Conservation (phyloP, 2,888 invertebrate genomes). For the Alsophila aescularia region DNA sequence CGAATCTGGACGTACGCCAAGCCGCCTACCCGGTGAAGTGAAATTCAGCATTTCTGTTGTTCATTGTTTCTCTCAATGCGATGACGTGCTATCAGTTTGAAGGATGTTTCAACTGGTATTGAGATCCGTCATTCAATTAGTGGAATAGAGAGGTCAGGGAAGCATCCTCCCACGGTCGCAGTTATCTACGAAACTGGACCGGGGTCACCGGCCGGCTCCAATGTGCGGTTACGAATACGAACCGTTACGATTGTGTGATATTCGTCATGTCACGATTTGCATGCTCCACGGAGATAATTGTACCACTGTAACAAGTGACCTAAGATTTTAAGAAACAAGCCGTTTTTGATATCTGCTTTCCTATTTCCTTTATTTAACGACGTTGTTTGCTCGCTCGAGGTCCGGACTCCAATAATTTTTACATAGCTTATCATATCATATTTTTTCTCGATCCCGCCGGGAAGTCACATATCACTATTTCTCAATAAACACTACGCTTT, state of each 20-base stretch:
- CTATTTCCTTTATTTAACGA: not conserved
- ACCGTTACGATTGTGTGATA: conserved; percentile 26
- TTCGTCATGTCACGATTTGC: conserved; percentile 27
- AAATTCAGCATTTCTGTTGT: conserved; percentile 12
- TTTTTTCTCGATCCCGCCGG: too few relatives aligned
- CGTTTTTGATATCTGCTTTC: conserved; percentile 11
- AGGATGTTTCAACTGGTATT: conserved; percentile 22
- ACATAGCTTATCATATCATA: too few relatives aligned
- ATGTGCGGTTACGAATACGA: conserved; percentile 20
- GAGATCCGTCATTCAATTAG: conserved; percentile 67
- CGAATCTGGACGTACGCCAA: conserved; percentile 21
- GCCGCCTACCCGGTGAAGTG: conserved; percentile 5
- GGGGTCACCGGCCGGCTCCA: conserved; percentile 46
- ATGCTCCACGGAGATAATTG: conserved; percentile 15
- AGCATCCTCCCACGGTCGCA: conserved; percentile 65
- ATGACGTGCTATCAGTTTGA: conserved; percentile 20
- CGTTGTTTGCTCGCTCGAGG: not conserved
- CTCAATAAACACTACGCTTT: too few relatives aligned
- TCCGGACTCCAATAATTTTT: too few relatives aligned
- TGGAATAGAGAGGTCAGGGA: conserved; percentile 69
- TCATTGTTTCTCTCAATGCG: conserved; percentile 18
- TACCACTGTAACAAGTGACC: conserved; percentile 6
- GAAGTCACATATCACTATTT: too few relatives aligned
- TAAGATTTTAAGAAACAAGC: conserved; percentile 3
- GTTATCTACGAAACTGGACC: conserved; percentile 61